Evolutionary conservation across 2,797 vertebrate species (phyloP).

Genomic region (Sebastiscus albofasciatus): DNA sequence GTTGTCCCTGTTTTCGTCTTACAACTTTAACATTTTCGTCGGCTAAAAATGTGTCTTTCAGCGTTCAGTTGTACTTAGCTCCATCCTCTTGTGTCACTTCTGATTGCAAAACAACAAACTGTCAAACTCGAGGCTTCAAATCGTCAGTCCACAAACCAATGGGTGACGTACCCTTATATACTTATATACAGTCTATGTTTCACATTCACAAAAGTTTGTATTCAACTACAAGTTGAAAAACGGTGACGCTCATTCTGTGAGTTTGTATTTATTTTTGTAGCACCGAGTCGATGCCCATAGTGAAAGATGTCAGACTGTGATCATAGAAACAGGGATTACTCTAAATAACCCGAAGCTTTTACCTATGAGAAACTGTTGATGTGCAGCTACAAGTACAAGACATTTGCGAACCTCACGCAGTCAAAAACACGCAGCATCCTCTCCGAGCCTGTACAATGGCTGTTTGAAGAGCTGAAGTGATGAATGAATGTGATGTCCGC

Average conservation of each 20-base stretch:
- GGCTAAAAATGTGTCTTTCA: too few relatives aligned
- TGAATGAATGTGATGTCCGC: slow-evolving; percentile 23
- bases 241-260: not conserved
- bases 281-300: not conserved
- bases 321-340: slow-evolving; percentile 12
- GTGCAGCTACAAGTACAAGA: slow-evolving; percentile 11
- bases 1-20: too few relatives aligned
- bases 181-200: not conserved
- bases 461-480: slow-evolving; percentile 31
- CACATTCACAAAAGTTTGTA: not conserved
- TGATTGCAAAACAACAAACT: too few relatives aligned
- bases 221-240: not conserved
- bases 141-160: not conserved
- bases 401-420: not conserved
- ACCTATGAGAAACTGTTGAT: not conserved
- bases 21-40: too few relatives aligned
- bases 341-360: not conserved
- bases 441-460: not conserved
- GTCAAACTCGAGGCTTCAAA: not conserved
- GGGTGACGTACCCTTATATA: not conserved
- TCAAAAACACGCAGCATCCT: not conserved
- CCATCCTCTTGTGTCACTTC: too few relatives aligned
- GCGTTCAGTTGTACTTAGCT: too few relatives aligned
- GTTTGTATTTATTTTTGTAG: not conserved
- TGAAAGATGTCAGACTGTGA: slow-evolving; percentile 3